Base-by-base conservation (phyloP, 2,797 vertebrate genomes). In the Prunella strophiata region DNA sequence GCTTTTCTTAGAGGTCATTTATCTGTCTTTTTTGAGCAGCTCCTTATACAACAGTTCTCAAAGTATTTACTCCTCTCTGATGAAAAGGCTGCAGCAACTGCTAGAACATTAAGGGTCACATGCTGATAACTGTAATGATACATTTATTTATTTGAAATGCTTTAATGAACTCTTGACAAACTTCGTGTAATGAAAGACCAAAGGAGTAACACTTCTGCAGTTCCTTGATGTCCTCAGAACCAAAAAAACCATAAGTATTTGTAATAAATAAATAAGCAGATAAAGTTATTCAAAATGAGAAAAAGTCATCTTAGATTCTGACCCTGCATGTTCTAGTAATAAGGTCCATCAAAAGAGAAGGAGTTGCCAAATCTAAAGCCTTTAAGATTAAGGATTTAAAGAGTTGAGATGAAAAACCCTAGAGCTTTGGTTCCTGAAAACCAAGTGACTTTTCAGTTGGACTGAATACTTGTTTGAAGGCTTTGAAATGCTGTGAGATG, bases 181-280 rank as follows among this genome's bases (percentile, higher is more conserved):
- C 7, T 66, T 48, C 27, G 43, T 45, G 50, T 52, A 67, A 57
- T 38, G 70, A 84, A 84, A 86, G 36, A 79, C 52, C 50, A 71
- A 85, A 87, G 54, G 13, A 82, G 8, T 34, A 85, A 61, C 26
- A 50, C 13, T 84, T 86, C 25, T 85, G 45, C 42, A 43, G 20
- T 85, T 92, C 55, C 47, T 76, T 90, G 58, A 48, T 84, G 27
- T 66, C 43, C 55, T 85, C 34, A 74, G 23, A 73, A 80, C 10
- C 36, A 57, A 55, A 8, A 55, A 59, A 78, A 87, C 58, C 38
- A 16, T 32, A 65, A 70, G 15, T 42, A 65, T 22, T 16, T 68
- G 8, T 68, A 77, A 83, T 95, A 94, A 94, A 94, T 91, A 95
- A 93, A 91, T 74, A 95, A 95, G 14, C 40, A 93, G 67, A 72